Conservation (phyloP, 2,113 vertebrate genomes). For the Petaurus breviceps region DNA sequence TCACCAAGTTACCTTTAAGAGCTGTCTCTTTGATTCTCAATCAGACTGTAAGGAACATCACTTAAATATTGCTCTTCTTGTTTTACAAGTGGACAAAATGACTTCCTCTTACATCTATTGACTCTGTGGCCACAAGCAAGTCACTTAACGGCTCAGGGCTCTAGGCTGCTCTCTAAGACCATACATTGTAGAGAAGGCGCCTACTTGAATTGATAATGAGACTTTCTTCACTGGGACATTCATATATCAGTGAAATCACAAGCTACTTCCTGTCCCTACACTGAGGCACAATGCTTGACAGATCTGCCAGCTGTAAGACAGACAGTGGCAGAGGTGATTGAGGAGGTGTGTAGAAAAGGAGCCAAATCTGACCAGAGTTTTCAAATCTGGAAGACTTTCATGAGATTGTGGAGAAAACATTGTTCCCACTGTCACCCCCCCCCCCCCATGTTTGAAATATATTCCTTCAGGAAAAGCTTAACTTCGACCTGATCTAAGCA, state of each 20-base stretch:
- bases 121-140: background rate
- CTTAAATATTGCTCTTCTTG: background rate
- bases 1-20: background rate
- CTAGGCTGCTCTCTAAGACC: background rate
- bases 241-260: background rate
- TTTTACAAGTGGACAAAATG: background rate
- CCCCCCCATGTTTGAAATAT: background rate
- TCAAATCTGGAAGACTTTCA: conserved; percentile 1
- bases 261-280: background rate
- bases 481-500: conserved; percentile 48
- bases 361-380: background rate
- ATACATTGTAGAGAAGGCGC: background rate
- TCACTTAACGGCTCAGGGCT: background rate
- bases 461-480: conserved; percentile 3
- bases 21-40: background rate
- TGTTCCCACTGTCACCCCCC: background rate
- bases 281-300: background rate
- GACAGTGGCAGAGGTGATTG: background rate
- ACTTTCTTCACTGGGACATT: background rate
- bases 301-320: conserved; percentile 28
- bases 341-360: background rate
- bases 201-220: background rate
- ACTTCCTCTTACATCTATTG: background rate
- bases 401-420: background rate
- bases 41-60: background rate